phyloP scores from a whole-genome alignment of 2,113 vertebrate species.

The Myotis yumanensis region DNA sequence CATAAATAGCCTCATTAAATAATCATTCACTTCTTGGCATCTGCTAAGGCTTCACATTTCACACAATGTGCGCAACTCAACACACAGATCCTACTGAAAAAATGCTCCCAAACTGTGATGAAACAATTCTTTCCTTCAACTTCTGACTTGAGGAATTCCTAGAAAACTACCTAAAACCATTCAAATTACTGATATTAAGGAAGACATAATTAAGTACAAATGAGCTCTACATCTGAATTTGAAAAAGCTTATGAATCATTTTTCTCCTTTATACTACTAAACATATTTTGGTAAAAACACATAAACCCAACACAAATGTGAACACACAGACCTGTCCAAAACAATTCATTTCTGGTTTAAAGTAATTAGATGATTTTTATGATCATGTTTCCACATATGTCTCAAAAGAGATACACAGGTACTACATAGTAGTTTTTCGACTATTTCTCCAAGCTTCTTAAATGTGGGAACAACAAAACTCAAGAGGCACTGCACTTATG shows the following conservation, averaged over 20 bases:
- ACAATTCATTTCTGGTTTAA: slow-evolving; percentile 49
- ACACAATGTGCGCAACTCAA: neutral
- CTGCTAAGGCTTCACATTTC: slow-evolving; percentile 23
- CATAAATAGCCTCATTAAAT: slow-evolving; percentile 52
- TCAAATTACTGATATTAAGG: neutral
- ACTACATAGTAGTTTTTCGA: neutral
- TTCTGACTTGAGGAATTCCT: slow-evolving; percentile 26
- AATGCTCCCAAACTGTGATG: neutral
- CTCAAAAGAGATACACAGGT: neutral
- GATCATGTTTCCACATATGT: neutral
- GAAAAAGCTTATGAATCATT: slow-evolving; percentile 58
- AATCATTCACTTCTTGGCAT: slow-evolving; percentile 21
- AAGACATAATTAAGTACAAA: slow-evolving; percentile 43
- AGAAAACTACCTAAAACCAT: slow-evolving; percentile 38
- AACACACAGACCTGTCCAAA: slow-evolving; percentile 36
- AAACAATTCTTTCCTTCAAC: neutral
- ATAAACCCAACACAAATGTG: slow-evolving; percentile 30
- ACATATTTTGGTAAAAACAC: neutral
- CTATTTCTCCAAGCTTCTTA: slow-evolving; percentile 8
- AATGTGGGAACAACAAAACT: neutral
- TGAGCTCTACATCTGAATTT: neutral
- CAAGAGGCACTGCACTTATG: rapidly evolving
- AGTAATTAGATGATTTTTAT: neutral
- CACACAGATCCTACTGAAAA: neutral
- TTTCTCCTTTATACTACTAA: slow-evolving; percentile 25